Percentiles rank a stretch among this genome's conserved stretches.
phyloP scores from a whole-genome alignment of 2,797 vertebrate genomes.

The Petrocephalus sullivani region DNA sequence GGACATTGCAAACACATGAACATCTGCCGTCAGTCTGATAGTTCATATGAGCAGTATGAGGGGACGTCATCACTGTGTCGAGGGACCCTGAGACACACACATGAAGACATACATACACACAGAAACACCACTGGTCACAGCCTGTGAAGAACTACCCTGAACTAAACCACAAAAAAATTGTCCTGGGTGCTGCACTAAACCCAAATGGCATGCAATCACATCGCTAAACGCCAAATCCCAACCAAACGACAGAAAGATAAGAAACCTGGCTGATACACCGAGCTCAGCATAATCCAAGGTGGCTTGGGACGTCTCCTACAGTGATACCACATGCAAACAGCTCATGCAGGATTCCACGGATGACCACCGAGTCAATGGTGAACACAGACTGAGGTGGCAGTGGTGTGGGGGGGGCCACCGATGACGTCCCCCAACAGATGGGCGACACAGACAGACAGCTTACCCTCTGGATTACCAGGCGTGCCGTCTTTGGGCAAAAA shows the following conservation, averaged over 20 bases:
- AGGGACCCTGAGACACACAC: background rate
- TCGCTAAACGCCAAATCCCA: background rate
- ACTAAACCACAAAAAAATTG: background rate
- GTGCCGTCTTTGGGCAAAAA: conserved; percentile 93
- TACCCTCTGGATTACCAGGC: conserved; percentile 93
- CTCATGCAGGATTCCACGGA: conserved; percentile 80
- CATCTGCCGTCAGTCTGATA: background rate
- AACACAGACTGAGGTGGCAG: conserved; percentile 49
- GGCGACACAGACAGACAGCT: conserved; percentile 68
- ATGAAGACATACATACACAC: conserved; percentile 22
- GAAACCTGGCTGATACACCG: background rate
- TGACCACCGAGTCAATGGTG: conserved; percentile 49
- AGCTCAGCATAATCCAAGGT: background rate
- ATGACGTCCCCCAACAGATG: conserved; percentile 27
- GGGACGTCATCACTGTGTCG: background rate
- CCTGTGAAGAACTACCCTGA: background rate
- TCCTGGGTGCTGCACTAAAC: background rate
- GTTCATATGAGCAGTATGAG: conserved; percentile 8
- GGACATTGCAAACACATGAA: background rate
- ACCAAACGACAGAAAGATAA: background rate
- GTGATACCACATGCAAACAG: conserved; percentile 68
- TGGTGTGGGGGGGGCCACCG: conserved; percentile 8
- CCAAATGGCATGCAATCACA: conserved; percentile 2
- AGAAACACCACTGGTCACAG: background rate
- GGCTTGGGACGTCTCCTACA: background rate